These are phyloP conservation scores for Crossoptilon crossoptilon DNA, from an alignment of 2,797 vertebrate genomes.

Conservation along the genomic window DNA sequence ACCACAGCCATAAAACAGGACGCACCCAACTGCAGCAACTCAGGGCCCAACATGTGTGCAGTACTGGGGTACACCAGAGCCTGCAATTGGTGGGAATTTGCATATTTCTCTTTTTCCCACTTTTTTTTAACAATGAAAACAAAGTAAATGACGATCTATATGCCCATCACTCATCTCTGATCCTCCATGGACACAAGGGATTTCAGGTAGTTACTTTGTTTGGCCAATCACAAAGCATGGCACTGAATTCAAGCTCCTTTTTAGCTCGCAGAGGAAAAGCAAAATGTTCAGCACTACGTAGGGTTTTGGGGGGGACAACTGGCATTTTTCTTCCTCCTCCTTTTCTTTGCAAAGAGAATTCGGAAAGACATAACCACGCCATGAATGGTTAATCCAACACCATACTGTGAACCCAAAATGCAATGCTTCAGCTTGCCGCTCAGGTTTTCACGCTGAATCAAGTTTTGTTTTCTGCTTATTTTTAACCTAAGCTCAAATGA, in stretches of 20 bases:
- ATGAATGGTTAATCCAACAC: background rate
- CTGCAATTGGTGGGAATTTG: background rate
- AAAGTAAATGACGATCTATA: background rate
- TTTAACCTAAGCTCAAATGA: background rate
- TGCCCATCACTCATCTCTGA: background rate
- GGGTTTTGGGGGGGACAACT: background rate
- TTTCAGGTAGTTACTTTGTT: background rate
- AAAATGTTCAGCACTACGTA: rapidly evolving
- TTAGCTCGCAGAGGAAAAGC: background rate
- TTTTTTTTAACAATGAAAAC: background rate
- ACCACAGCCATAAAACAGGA: background rate
- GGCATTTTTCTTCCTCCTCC: background rate
- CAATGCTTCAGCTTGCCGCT: rapidly evolving
- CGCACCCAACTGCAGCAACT: background rate
- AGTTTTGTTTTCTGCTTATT: background rate
- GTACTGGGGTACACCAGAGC: background rate
- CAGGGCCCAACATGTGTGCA: background rate
- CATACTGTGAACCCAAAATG: background rate
- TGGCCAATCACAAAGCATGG: background rate
- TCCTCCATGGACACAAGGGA: background rate
- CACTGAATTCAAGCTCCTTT: background rate
- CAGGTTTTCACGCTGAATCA: background rate
- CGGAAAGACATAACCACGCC: background rate
- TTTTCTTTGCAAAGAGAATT: background rate
- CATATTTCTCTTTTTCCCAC: background rate